Percentiles rank a stretch among this genome's conserved stretches.
Evolutionary conservation across 1,140 invertebrate species (phyloP).

Genomic region (Ladona fulva): DNA sequence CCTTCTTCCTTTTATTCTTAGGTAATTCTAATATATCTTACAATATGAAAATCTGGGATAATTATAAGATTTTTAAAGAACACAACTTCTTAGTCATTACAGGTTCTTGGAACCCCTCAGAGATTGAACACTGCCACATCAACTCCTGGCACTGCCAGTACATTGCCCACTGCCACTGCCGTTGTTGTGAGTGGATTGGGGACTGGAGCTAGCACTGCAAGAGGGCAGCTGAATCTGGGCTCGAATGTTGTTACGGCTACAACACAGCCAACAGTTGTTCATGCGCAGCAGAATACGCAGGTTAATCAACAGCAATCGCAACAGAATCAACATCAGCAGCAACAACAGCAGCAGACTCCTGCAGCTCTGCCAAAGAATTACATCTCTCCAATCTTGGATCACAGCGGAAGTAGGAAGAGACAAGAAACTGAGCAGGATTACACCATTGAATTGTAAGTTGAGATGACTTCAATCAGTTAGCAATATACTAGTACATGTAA

Average conservation of each 20-base stretch:
- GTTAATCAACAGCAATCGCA: constrained; percentile 27
- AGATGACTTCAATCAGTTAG: constrained; percentile 12
- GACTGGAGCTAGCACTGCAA: not conserved
- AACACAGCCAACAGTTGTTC: not conserved
- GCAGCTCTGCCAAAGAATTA: constrained; percentile 41
- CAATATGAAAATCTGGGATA: no score
- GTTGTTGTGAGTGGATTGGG: not conserved
- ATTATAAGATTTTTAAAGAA: not conserved
- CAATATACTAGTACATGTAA: constrained; percentile 14
- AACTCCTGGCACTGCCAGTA: not conserved
- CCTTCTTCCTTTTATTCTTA: no score
- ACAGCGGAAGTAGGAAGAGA: constrained; percentile 49
- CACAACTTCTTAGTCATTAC: not conserved
- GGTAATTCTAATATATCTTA: no score
- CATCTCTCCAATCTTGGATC: constrained; percentile 54
- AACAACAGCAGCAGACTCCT: constrained; percentile 28
- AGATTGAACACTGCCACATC: not conserved
- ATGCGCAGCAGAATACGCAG: not conserved
- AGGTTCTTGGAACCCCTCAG: not conserved
- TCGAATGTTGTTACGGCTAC: not conserved
- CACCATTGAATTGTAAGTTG: constrained; percentile 45
- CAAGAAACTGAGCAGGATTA: constrained; percentile 45
- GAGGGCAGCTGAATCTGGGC: not conserved
- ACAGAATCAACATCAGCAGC: constrained; percentile 34
- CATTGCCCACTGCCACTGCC: not conserved